These are phyloP conservation scores for Sebastes matsubarae DNA, from an alignment of 2,797 vertebrate genomes.

Conservation along the genomic window DNA sequence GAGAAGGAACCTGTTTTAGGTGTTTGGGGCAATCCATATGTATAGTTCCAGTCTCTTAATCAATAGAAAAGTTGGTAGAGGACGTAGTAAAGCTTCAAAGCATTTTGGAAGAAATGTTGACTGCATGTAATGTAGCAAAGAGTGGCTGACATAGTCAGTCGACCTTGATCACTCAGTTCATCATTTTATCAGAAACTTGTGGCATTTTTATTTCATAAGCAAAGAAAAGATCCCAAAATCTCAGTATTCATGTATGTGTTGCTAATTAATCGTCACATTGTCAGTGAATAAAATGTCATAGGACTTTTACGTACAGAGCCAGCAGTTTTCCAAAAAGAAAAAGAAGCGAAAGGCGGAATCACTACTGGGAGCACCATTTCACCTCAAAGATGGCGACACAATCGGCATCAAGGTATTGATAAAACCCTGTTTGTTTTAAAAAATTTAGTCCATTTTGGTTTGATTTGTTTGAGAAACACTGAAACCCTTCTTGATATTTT, in stretches of 20 bases:
- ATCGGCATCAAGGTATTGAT: conserved; percentile 90
- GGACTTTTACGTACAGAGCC: conserved; percentile 78
- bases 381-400: conserved; percentile 91
- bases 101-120: not conserved
- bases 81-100: not conserved
- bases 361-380: conserved; percentile 87
- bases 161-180: not conserved
- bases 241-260: not conserved
- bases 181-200: not conserved
- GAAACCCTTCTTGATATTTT: not conserved
- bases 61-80: not conserved
- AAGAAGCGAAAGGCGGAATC: conserved; percentile 91
- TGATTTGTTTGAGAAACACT: not conserved
- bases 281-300: not conserved
- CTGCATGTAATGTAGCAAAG: not conserved
- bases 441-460: not conserved
- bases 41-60: not conserved
- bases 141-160: not conserved
- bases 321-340: conserved; percentile 90
- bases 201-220: not conserved
- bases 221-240: not conserved
- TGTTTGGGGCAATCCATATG: not conserved
- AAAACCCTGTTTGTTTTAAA: not conserved
- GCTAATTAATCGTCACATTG: not conserved
- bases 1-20: not conserved